Base-by-base conservation (phyloP, 2,888 invertebrate species). In the Lepeophtheirus nordmannii region DNA sequence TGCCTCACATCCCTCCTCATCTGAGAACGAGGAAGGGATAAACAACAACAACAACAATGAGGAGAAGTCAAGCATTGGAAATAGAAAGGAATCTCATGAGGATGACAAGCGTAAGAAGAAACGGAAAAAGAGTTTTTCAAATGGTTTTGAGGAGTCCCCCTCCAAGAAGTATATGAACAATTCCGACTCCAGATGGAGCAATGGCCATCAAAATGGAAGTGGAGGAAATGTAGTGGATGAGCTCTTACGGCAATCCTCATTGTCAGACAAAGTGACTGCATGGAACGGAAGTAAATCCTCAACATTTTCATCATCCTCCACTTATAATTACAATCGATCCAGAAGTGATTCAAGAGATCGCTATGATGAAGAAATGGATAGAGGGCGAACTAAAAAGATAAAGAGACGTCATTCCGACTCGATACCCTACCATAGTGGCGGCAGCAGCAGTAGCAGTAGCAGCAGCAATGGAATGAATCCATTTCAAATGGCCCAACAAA, bases 301-400 rank as follows among this genome's bases (percentile, higher is more conserved):
- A 5, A 46, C 53, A n/a, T 46, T 46, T 17, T 46, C 53, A 3
- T 46, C 53, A 14, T 46, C 53, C 41, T 41, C 41, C 41, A 11
- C 41, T 17, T 46, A 5, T 46, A 46, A 46, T 46, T 46, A 14
- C 53, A 14, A 17, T n/a, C 14, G 53, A 46, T 14, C 14, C 5
- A 17, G 17, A n/a, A 17, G n/a, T 46, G 53, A 46, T 8, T 14
- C 14, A n/a, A 2, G 53, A n/a, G 63, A 63, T 30, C 46, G 53
- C 30, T 63, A 63, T 37, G 65, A 65, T 38, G 65, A 46, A 37
- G 65, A 65, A 17, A 23, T 65, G 30, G 65, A 65, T 65, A 30
- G 65, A 38, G 65, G 65, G 17, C 23, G 65, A 14, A 38, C 38
- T 67, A 88, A 88, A 74, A 88, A 87, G 71, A 71, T 76, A 9